Conservation (phyloP, 2,797 vertebrate species). For the Chanos chanos region DNA sequence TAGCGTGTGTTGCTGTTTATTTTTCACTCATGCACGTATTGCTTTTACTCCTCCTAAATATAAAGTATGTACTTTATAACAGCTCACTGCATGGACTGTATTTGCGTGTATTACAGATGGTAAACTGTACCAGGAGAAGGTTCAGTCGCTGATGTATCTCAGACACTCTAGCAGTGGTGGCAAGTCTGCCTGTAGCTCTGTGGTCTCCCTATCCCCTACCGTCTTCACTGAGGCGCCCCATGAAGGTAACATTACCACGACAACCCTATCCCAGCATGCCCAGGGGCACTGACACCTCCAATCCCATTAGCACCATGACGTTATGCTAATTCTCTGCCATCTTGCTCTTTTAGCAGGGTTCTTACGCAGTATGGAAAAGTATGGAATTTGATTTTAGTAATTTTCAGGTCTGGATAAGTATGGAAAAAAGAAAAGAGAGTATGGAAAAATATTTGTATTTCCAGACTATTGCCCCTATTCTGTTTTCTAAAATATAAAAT, state of each 20-base stretch:
- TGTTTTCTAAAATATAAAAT: no score
- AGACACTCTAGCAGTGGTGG: slow-evolving; percentile 84
- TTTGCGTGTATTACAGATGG: slow-evolving; percentile 76
- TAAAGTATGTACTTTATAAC: no score
- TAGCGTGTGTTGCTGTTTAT: slow-evolving; percentile 28
- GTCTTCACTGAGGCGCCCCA: slow-evolving; percentile 71
- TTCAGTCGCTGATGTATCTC: slow-evolving; percentile 88
- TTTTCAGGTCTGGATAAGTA: no score
- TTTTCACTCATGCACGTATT: no score
- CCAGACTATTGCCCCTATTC: no score
- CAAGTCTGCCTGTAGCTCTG: slow-evolving; percentile 76
- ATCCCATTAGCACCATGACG: neutral
- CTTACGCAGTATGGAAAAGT: no score
- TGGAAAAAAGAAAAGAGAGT: no score
- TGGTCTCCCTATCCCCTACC: slow-evolving; percentile 76
- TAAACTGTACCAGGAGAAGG: slow-evolving; percentile 93
- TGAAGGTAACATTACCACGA: slow-evolving; percentile 70
- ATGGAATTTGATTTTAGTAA: neutral
- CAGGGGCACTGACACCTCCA: neutral
- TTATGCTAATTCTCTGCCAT: neutral
- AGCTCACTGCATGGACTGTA: no score
- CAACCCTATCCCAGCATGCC: neutral
- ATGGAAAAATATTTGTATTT: no score
- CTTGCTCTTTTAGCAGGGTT: no score
- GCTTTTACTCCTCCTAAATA: no score